Conservation (phyloP, 2,888 invertebrate species). For the Orthonevra nobilis region DNA sequence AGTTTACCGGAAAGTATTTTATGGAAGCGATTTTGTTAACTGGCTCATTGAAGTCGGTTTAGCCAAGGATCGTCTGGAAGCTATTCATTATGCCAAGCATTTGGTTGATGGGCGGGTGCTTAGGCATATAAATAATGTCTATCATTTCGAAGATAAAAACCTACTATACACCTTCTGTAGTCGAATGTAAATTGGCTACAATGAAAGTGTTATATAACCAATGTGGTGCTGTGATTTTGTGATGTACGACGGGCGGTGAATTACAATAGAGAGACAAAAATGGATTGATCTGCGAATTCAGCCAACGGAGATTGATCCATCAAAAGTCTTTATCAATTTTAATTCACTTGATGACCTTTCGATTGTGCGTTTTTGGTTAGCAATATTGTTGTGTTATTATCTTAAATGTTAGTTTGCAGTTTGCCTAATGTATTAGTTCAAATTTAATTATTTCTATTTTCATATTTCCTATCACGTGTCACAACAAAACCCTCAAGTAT, state of each 20-base stretch:
- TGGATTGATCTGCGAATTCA: slow-evolving; percentile 28
- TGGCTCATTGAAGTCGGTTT: slow-evolving; percentile 93
- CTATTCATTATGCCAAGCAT: slow-evolving; percentile 90
- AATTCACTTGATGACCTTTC: slow-evolving; percentile 43
- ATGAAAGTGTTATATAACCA: slow-evolving; percentile 35
- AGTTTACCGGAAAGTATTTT: slow-evolving; percentile 89
- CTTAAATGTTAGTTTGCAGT: slow-evolving; percentile 3
- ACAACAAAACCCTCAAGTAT: not conserved
- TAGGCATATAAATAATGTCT: slow-evolving; percentile 89
- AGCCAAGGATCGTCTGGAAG: slow-evolving; percentile 89
- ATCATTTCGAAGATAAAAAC: slow-evolving; percentile 92
- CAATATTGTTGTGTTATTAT: not conserved
- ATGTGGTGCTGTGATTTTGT: slow-evolving; percentile 70
- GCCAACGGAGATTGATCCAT: slow-evolving; percentile 39
- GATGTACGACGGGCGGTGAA: slow-evolving; percentile 44
- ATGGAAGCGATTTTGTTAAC: slow-evolving; percentile 90
- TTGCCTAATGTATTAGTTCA: slow-evolving; percentile 8
- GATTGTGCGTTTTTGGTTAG: slow-evolving; percentile 25
- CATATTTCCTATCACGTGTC: too few species aligned
- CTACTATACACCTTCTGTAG: slow-evolving; percentile 88
- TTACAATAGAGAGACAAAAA: not conserved
- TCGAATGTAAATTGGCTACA: slow-evolving; percentile 74
- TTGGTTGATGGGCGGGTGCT: slow-evolving; percentile 92
- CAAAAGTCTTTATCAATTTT: not conserved
- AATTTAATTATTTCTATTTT: too few species aligned